phyloP scores from a whole-genome alignment of 2,113 vertebrate species.

The Rhodinocichla rosea region DNA sequence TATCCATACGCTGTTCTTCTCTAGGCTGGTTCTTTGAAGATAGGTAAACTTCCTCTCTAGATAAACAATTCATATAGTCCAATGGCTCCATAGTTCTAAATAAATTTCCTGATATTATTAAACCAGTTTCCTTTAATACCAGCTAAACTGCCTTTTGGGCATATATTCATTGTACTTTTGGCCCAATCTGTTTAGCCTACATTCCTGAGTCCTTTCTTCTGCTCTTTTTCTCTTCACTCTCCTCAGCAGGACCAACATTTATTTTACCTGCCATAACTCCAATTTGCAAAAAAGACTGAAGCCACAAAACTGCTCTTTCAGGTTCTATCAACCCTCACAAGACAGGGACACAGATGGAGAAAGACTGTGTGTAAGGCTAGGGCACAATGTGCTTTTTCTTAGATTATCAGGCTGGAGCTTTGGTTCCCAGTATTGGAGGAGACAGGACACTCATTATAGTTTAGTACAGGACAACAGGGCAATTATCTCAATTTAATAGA shows the following conservation, averaged over 20 bases:
- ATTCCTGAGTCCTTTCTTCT: background rate
- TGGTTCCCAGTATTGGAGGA: background rate
- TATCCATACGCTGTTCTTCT: background rate
- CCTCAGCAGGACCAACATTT: background rate
- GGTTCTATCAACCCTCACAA: background rate
- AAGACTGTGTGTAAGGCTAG: background rate
- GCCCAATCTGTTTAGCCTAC: background rate
- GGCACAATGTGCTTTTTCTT: background rate
- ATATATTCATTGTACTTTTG: background rate
- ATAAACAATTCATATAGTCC: background rate
- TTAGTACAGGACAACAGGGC: background rate
- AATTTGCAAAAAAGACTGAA: background rate
- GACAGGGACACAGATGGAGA: background rate
- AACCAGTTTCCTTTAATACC: background rate
- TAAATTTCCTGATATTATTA: background rate
- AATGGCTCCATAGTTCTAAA: background rate
- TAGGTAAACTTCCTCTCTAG: background rate
- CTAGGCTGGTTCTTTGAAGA: background rate
- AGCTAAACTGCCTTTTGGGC: background rate
- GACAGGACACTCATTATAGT: conserved; percentile 2
- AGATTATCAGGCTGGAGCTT: background rate
- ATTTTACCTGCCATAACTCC: background rate
- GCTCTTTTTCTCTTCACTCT: background rate
- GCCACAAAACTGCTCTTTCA: background rate
- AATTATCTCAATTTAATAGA: conserved; percentile 5